Base-by-base conservation (phyloP, 2,888 invertebrate species). In the Hemistola chrysoprasaria region DNA sequence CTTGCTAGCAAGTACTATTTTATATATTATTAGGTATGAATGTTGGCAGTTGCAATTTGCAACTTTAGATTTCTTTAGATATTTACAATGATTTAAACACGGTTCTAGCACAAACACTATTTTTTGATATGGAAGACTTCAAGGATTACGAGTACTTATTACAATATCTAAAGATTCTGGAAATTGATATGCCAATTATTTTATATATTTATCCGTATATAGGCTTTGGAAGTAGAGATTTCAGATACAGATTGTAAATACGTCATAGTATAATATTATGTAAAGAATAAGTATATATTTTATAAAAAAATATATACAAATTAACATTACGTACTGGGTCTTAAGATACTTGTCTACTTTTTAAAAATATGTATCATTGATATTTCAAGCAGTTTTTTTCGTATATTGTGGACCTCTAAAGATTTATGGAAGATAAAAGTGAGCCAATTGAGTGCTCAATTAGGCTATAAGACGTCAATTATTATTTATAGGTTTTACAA, bases 221-320 rank as follows among this genome's bases (percentile, higher is more conserved):
- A 73, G 64, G 67, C 65, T 71, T 75, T 83, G 84, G 84, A 85
- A 86, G 81, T 79, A 78, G 73, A 78, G 62, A 67, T 80, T 78
- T 75, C 66, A 75, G 67, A 73, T 78, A 74, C 66, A 75, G 67
- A 73, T 66, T 85, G 79, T 87, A 85, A 84, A 86, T 85, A 84
- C 74, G 72, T 73, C 65, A 65, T 70, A 57, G 78, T 45, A 40
- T 35, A 36, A 27, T 21, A 30, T 23, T 41, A 24, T 39, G 38
- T 36, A 44, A n/a, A n/a, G n/a, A n/a, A 25, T 38, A 9, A 47
- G 49, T 82, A 83, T 85, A 85, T 84, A 84, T 80, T 83, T 80
- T 86, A 85, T 79, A 87, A 86, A 87, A 86, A 88, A 87, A 86
- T 87, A 87, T 81, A 85, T 86, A 86, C 81, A 84, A 83, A 83